phyloP scores from a whole-genome alignment of 2,797 vertebrate species.

The Sus cebifrons region DNA sequence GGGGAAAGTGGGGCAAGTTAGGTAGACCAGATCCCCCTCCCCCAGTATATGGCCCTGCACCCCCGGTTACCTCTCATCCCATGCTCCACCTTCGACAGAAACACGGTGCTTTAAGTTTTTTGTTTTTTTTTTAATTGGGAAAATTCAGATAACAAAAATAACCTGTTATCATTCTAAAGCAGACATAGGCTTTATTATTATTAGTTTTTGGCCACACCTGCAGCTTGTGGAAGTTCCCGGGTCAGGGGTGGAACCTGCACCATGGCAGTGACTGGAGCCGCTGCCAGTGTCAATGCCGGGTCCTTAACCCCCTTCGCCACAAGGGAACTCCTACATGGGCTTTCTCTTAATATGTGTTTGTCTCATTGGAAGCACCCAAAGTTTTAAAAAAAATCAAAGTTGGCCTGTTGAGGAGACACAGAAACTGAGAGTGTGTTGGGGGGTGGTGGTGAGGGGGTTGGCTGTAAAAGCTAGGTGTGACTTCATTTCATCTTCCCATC shows the following conservation, averaged over 20 bases:
- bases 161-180: slow-evolving; percentile 30
- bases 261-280: no score
- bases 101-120: neutral
- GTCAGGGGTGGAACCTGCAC: no score
- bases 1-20: slow-evolving; percentile 43
- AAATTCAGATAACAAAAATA: slow-evolving; percentile 61
- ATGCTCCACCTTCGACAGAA: slow-evolving; percentile 17
- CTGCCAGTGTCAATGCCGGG: no score
- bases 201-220: no score
- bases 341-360: slow-evolving; percentile 55
- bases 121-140: neutral
- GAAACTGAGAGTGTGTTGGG: neutral
- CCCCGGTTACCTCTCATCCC: slow-evolving; percentile 5
- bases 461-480: neutral
- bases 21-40: neutral
- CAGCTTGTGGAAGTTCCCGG: no score
- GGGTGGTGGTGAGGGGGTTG: neutral
- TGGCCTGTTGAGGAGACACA: neutral
- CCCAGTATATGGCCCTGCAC: neutral
- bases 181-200: neutral
- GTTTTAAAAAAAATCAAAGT: slow-evolving; percentile 55
- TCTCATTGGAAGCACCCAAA: slow-evolving; percentile 8
- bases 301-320: no score
- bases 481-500: neutral
- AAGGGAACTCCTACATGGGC: neutral